Conservation (phyloP, 2,888 invertebrate genomes). For the Dyspetes luteomarginatus region DNA sequence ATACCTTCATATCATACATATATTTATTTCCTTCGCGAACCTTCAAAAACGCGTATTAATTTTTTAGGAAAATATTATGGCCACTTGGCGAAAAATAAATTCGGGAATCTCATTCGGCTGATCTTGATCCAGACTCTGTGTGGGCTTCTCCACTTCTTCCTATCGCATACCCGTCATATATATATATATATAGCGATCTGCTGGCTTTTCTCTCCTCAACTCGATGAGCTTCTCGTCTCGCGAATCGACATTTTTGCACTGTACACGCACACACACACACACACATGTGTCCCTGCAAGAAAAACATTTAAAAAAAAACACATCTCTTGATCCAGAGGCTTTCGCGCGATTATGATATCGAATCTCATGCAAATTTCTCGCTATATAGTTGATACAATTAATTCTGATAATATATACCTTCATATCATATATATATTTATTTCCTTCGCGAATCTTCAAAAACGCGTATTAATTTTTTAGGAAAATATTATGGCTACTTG, state of each 20-base stretch:
- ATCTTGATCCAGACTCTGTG: too few relatives aligned
- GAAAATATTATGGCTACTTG: slow-evolving; percentile 30
- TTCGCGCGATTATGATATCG: slow-evolving; percentile 52
- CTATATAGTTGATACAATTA: not conserved
- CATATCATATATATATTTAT: slow-evolving; percentile 26
- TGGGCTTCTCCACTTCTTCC: too few relatives aligned
- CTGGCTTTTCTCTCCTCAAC: slow-evolving; percentile 9
- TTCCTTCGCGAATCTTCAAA: not conserved
- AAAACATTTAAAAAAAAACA: slow-evolving; percentile 6
- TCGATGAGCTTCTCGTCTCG: slow-evolving; percentile 35
- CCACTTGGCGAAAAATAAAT: too few relatives aligned
- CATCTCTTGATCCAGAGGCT: slow-evolving; percentile 26
- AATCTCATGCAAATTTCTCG: slow-evolving; percentile 60
- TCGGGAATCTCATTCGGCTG: too few relatives aligned
- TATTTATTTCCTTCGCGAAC: slow-evolving; percentile 12
- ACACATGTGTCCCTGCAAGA: not conserved
- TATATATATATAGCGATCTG: too few relatives aligned
- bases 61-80: slow-evolving; percentile 24
- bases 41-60: slow-evolving; percentile 27
- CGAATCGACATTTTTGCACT: not conserved
- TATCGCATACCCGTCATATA: too few relatives aligned
- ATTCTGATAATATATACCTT: slow-evolving; percentile 3
- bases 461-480: slow-evolving; percentile 34
- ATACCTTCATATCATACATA: slow-evolving; percentile 27
- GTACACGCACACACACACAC: too few relatives aligned